A percentile compares a stretch with the other conserved stretches of the same genome.
phyloP scores from a whole-genome alignment of 2,797 vertebrate species.

The Emys orbicularis region DNA sequence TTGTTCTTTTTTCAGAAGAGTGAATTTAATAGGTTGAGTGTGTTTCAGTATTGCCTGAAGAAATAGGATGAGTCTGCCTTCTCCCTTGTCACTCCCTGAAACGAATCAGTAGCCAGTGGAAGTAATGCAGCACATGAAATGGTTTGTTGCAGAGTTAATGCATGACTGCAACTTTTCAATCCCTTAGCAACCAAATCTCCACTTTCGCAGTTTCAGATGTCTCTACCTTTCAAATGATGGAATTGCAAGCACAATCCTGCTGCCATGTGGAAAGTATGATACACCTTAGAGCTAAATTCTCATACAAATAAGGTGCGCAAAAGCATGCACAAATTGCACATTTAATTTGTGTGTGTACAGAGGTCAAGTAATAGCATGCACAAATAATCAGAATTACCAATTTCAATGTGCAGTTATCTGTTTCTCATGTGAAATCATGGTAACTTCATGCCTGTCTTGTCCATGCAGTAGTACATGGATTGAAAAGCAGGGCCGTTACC shows the following conservation, averaged over 20 bases:
- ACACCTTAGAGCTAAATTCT: neutral
- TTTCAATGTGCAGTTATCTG: neutral
- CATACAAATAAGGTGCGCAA: neutral
- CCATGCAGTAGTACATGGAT: neutral
- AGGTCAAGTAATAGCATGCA: conserved; percentile 37
- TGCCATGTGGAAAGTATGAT: neutral
- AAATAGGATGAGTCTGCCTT: rapidly evolving
- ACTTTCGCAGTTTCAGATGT: neutral
- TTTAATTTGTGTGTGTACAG: neutral
- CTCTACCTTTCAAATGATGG: neutral
- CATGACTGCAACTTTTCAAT: neutral
- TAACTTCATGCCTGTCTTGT: conserved; percentile 3
- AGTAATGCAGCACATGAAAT: rapidly evolving
- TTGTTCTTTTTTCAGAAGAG: neutral
- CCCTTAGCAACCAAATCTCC: conserved; percentile 12
- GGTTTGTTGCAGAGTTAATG: neutral
- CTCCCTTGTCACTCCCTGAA: neutral
- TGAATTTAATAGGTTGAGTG: neutral
- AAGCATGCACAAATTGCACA: neutral
- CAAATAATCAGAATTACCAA: neutral
- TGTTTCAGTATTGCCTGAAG: neutral
- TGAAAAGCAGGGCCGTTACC: neutral
- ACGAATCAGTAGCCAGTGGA: neutral
- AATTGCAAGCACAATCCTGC: neutral
- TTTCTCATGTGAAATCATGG: conserved; percentile 21